Evolutionary conservation across 2,113 vertebrate genomes (phyloP).

Genomic region (Ailuropoda melanoleuca): DNA sequence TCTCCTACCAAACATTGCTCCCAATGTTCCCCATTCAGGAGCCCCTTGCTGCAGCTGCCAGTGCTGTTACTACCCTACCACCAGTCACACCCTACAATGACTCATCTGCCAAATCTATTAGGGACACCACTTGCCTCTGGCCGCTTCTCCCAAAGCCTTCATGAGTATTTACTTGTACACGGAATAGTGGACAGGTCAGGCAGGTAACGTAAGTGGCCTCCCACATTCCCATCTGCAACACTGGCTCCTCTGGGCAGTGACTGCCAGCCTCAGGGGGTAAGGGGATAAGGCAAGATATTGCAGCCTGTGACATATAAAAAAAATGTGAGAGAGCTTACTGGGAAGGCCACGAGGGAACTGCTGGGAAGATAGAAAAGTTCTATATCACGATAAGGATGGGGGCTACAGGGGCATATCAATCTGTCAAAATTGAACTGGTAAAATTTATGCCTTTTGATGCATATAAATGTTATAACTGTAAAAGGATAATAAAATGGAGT

Average conservation of each 20-base stretch:
- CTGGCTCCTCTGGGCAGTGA: not conserved
- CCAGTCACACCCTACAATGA: not conserved
- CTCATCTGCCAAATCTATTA: not conserved
- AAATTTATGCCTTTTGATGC: not conserved
- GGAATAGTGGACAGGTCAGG: not conserved
- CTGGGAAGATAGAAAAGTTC: not conserved
- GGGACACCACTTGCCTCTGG: not conserved
- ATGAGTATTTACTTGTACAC: not conserved
- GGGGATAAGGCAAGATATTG: not conserved
- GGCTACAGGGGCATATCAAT: not conserved
- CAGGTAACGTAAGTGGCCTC: not conserved
- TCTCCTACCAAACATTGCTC: not conserved
- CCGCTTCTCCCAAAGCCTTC: not conserved
- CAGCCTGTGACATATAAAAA: not conserved
- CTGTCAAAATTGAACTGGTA: not conserved
- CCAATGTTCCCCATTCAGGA: not conserved
- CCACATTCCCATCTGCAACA: not conserved
- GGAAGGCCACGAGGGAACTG: not conserved
- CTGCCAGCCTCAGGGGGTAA: not conserved
- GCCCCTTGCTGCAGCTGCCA: not conserved
- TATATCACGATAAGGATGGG: not conserved
- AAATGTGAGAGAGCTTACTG: not conserved
- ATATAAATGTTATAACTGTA: not conserved
- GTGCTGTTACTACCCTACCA: not conserved
- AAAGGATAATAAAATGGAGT: not conserved